Evolutionary conservation across 1,140 invertebrate species (phyloP), one percentile per base, ranked within the genome.

Genomic region (Pseudomyrmex sp.): DNA sequence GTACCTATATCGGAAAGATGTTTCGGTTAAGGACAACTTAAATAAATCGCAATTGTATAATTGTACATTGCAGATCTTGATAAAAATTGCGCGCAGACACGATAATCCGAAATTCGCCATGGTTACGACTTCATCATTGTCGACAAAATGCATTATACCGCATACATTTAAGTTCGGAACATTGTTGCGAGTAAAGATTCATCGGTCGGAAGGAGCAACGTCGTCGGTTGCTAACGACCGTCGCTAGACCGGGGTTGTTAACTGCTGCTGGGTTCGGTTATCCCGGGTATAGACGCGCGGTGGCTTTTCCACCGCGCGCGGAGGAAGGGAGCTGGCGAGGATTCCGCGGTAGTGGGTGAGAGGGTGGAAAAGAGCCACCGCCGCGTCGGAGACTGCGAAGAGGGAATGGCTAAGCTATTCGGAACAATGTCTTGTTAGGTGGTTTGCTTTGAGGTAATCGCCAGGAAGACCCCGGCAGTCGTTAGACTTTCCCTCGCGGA

Each of bases 341-440:
- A 35, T 83, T 79, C 54, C 59, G n/a, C 56, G 65, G 74, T 61
- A 66, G 82, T 66, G 82, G 74, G 76, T 72, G 87, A 79, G 87
- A 86, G 84, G 73, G 82, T 84, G 82, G 83, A 84, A 86, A 88
- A 82, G 88, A 73, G 69, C 84, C 85, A 85, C 82, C 76, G 8
- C 82, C 76, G 8, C 44, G 20, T 79, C 20, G 54, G 65, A 50
- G 65, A 61, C 23, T 50, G 15, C 72, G 59, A 85, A 73, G 82
- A 12, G 68, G 86, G 88, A 92, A 91, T 90, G 90, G 90, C 87
- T 89, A 88, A 91, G 91, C 92, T 92, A 92, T 92, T 89, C 90
- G 89, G 92, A 92, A 93, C 91, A 93, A 93, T 93, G 92, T 93
- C 92, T 93, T 93, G 92, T 93, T 92, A 92, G 92, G 85, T 86